These are phyloP conservation scores for Callithrix jacchus DNA, from an alignment of 2,113 vertebrate genomes.

Conservation along the genomic window DNA sequence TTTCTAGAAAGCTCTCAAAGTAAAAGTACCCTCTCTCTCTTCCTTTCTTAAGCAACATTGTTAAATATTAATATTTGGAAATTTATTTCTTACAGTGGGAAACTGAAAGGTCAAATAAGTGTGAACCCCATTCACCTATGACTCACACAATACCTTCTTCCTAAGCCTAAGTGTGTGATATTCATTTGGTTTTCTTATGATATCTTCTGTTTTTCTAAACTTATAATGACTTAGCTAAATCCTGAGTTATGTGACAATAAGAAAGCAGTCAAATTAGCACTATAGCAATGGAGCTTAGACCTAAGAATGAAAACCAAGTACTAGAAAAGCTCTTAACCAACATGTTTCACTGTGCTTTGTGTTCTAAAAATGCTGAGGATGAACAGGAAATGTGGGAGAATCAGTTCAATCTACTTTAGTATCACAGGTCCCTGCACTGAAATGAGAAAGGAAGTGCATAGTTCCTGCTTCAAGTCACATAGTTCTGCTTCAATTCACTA, in stretches of 20 bases:
- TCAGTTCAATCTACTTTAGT: background rate
- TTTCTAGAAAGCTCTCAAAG: background rate
- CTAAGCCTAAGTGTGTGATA: background rate
- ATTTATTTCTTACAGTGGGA: background rate
- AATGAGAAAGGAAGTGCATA: background rate
- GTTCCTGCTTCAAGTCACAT: background rate
- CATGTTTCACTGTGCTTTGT: background rate
- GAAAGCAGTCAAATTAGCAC: background rate
- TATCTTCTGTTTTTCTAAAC: background rate
- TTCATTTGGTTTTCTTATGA: background rate
- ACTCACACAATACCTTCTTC: background rate
- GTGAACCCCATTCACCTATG: background rate
- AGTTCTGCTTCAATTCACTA: background rate
- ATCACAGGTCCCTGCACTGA: background rate
- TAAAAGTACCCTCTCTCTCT: background rate
- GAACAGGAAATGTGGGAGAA: background rate
- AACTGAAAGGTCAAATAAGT: background rate
- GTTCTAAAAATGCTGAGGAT: background rate
- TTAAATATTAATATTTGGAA: conserved; percentile 13
- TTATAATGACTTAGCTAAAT: conserved; percentile 3
- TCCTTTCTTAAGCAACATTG: background rate
- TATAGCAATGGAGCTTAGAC: background rate
- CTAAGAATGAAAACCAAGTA: background rate
- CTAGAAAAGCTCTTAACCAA: background rate
- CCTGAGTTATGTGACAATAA: background rate